Percentiles rank a stretch among this genome's conserved stretches.
Conservation (phyloP, 2,888 invertebrate species). For the Cremastinae sp. region DNA sequence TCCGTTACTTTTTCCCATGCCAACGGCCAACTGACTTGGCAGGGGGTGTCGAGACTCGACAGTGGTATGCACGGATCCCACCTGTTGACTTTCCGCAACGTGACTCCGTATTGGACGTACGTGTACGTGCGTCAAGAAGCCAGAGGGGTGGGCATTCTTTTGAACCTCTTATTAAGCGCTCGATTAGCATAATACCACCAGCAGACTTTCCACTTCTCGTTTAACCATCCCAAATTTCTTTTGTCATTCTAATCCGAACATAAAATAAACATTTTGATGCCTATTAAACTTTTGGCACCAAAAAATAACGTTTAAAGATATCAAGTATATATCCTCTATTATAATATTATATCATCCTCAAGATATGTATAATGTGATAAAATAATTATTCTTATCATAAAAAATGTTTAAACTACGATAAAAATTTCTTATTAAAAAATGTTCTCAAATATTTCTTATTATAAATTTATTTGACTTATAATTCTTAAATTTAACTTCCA, state of each 20-base stretch:
- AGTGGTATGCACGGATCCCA: constrained; percentile 75
- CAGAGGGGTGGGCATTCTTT: constrained; percentile 61
- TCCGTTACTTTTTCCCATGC: constrained; percentile 80
- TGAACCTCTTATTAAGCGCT: constrained; percentile 67
- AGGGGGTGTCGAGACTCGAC: constrained; percentile 72
- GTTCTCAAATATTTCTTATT: too few species aligned
- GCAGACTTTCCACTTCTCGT: constrained; percentile 56
- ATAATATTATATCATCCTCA: too few species aligned
- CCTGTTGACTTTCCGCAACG: constrained; percentile 80
- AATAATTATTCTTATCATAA: too few species aligned
- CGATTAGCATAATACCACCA: constrained; percentile 66
- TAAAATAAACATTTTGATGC: too few species aligned
- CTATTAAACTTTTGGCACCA: too few species aligned
- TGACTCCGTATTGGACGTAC: constrained; percentile 65
- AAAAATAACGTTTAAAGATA: too few species aligned
- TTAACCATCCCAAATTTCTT: constrained; percentile 2
- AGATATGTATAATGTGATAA: too few species aligned
- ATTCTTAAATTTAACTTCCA: too few species aligned
- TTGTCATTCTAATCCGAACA: background rate
- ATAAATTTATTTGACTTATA: too few species aligned
- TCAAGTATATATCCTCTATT: too few species aligned
- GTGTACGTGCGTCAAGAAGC: constrained; percentile 22
- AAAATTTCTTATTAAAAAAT: too few species aligned
- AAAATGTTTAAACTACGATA: too few species aligned
- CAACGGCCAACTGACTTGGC: constrained; percentile 77